phyloP scores from a whole-genome alignment of 1,140 invertebrate genomes.

The Cydia splendana region DNA sequence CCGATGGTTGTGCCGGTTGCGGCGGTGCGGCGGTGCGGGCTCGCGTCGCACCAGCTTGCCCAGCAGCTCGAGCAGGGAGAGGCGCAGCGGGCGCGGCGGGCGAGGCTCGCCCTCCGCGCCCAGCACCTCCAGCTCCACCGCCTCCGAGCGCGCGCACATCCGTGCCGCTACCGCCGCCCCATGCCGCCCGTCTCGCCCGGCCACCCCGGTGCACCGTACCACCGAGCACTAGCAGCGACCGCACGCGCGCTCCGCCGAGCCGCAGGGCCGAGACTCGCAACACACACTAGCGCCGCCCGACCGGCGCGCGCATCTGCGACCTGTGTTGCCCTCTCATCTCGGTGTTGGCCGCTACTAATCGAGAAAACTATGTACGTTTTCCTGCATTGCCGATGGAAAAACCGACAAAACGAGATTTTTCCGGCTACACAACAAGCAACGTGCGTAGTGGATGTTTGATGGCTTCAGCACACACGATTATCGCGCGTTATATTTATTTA shows the following conservation, averaged over 20 bases:
- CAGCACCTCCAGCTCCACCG: conserved; percentile 76
- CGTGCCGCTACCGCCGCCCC: conserved; percentile 74
- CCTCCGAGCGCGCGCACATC: conserved; percentile 75
- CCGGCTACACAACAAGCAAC: neutral
- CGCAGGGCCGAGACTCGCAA: conserved; percentile 61
- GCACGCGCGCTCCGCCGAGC: conserved; percentile 61
- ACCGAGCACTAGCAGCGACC: conserved; percentile 41
- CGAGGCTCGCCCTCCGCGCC: conserved; percentile 67
- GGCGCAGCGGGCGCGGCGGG: conserved; percentile 75
- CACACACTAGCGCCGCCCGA: conserved; percentile 62
- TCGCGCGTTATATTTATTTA: neutral
- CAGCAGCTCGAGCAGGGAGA: conserved; percentile 83
- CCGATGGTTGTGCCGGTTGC: conserved; percentile 82
- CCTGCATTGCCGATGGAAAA: neutral
- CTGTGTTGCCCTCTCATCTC: conserved; percentile 47
- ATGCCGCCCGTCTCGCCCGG: conserved; percentile 64
- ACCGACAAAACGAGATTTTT: neutral
- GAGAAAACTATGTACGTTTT: conserved; percentile 5
- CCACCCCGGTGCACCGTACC: conserved; percentile 54
- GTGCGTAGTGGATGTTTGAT: neutral
- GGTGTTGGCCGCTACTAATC: conserved; percentile 32
- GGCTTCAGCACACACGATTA: neutral
- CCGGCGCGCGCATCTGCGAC: conserved; percentile 61
- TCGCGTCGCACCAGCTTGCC: conserved; percentile 83
- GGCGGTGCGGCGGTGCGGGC: conserved; percentile 73